These are phyloP conservation scores for Eulithis testata DNA, from an alignment of 2,888 invertebrate genomes.

Conservation along the genomic window DNA sequence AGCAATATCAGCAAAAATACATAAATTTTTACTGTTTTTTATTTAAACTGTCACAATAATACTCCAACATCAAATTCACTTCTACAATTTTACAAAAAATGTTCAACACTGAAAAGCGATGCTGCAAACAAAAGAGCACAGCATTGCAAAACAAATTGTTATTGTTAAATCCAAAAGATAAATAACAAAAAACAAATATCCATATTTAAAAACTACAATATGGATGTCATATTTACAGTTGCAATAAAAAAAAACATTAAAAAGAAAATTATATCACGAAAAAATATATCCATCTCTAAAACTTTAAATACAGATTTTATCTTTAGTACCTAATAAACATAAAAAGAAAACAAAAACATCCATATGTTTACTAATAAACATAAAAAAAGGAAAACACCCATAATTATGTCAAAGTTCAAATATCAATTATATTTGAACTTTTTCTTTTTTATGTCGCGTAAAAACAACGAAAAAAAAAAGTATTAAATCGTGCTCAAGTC, in stretches of 20 bases:
- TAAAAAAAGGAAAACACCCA: too few relatives aligned
- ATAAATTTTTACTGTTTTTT: too few relatives aligned
- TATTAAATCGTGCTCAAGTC: slow-evolving; percentile 28
- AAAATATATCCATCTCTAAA: slow-evolving; percentile 6
- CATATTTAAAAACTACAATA: slow-evolving; percentile 2
- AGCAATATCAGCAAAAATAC: too few relatives aligned
- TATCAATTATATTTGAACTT: too few relatives aligned
- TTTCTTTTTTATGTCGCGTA: background rate
- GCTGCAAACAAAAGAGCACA: slow-evolving; percentile 41
- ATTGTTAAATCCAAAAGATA: background rate
- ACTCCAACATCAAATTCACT: slow-evolving; percentile 24
- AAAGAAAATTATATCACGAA: slow-evolving; percentile 27
- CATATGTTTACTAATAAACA: too few relatives aligned
- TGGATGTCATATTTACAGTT: background rate
- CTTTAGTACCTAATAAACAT: too few relatives aligned
- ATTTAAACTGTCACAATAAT: slow-evolving; percentile 27
- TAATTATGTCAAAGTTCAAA: slow-evolving; percentile 15
- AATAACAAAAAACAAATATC: slow-evolving; percentile 35
- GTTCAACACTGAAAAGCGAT: slow-evolving; percentile 46
- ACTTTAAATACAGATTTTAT: background rate
- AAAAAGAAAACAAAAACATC: too few relatives aligned
- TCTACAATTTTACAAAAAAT: slow-evolving; percentile 25
- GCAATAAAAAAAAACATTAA: background rate
- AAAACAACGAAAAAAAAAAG: slow-evolving; percentile 24
- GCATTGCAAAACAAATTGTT: slow-evolving; percentile 45